Evolutionary conservation across 1,140 invertebrate species (phyloP).

Genomic region (Pseudomyrmex dendroicus): DNA sequence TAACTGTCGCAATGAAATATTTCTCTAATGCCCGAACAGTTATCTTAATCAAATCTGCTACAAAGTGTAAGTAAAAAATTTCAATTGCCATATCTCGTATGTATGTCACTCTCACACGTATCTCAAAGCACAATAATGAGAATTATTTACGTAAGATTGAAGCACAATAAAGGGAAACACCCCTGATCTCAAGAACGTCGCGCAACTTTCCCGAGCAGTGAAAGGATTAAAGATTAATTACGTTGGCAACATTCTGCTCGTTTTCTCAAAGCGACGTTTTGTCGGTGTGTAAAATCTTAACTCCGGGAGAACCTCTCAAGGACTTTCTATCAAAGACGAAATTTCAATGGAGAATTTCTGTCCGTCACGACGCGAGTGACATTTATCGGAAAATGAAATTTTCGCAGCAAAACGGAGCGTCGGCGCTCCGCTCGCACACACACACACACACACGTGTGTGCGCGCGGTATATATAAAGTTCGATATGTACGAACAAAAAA

Average conservation of each 20-base stretch:
- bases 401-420: not conserved
- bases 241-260: not conserved
- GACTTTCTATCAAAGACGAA: slow-evolving; percentile 1
- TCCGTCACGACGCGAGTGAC: not conserved
- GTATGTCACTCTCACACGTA: not conserved
- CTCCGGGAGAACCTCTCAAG: slow-evolving; percentile 3
- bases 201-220: not conserved
- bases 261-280: not conserved
- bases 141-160: slow-evolving; percentile 23
- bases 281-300: slow-evolving; percentile 32
- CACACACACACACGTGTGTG: no score
- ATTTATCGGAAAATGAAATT: slow-evolving; percentile 29
- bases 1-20: no score
- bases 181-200: not conserved
- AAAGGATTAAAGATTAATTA: slow-evolving; percentile 32
- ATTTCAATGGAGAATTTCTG: slow-evolving; percentile 4
- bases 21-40: no score
- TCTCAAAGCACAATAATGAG: not conserved
- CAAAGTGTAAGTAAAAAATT: not conserved
- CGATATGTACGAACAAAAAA: slow-evolving; percentile 12
- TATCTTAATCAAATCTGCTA: no score
- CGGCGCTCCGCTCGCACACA: not conserved
- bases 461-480: not conserved
- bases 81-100: not conserved
- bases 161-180: not conserved